Evolutionary conservation across 2,113 vertebrate genomes (phyloP).

Genomic region (Chaetorhynchus papuensis): DNA sequence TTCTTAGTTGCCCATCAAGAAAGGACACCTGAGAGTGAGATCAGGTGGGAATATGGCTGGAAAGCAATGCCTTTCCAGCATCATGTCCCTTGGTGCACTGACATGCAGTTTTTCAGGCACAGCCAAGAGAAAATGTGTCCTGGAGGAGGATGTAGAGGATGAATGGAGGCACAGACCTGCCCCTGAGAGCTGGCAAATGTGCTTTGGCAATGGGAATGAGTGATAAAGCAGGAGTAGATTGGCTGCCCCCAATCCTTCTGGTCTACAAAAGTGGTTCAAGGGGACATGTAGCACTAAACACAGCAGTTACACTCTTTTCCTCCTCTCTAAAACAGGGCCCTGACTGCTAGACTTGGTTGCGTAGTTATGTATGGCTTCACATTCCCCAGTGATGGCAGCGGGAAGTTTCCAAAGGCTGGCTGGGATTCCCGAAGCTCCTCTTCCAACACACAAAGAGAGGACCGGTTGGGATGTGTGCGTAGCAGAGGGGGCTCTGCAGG

Average conservation of each 20-base stretch:
- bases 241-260: background rate
- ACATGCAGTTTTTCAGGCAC: background rate
- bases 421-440: background rate
- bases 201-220: background rate
- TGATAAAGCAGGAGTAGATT: background rate
- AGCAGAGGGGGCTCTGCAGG: background rate
- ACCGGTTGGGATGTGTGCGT: accelerated
- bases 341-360: background rate
- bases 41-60: background rate
- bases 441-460: background rate
- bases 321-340: background rate
- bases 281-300: background rate
- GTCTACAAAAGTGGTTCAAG: background rate
- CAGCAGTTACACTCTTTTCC: no score
- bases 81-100: background rate
- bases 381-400: background rate
- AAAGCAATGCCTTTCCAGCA: background rate
- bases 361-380: accelerated
- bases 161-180: background rate
- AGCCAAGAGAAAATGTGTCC: background rate
- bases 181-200: background rate
- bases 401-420: background rate
- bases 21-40: accelerated
- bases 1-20: background rate
- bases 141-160: background rate